Evolutionary conservation across 2,113 vertebrate genomes (phyloP).

Genomic region (Illadopsis cleaveri): DNA sequence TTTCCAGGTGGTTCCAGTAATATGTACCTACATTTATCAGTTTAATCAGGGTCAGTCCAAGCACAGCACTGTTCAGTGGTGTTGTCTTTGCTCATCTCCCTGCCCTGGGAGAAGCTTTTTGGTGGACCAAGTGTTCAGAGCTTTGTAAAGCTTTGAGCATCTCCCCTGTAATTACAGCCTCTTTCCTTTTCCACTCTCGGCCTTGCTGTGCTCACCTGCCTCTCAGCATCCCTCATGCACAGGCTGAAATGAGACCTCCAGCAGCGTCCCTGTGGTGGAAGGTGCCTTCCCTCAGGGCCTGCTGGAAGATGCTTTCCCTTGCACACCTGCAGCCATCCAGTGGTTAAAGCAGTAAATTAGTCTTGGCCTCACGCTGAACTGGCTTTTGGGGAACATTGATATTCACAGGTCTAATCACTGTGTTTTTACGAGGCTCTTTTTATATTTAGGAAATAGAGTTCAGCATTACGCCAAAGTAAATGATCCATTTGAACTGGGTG

Average conservation of each 20-base stretch:
- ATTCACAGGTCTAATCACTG: neutral
- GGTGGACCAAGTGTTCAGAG: neutral
- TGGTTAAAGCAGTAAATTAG: neutral
- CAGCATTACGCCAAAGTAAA: fast-evolving
- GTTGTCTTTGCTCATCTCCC: fast-evolving
- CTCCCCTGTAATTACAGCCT: neutral
- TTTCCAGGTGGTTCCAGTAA: neutral
- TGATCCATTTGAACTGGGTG: neutral
- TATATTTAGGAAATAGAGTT: neutral
- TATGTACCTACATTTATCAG: too few species aligned
- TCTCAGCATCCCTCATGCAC: fast-evolving
- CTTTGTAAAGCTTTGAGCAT: neutral
- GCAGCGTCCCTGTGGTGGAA: fast-evolving
- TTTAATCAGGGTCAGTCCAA: too few species aligned
- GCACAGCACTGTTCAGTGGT: fast-evolving
- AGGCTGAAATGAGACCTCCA: neutral
- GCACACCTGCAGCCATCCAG: neutral
- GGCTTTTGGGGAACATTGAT: neutral
- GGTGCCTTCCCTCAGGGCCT: neutral
- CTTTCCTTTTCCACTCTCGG: neutral
- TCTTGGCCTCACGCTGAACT: neutral
- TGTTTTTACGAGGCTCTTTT: fast-evolving
- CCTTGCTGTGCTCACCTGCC: neutral
- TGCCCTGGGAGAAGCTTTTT: neutral
- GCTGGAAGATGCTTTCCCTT: neutral